These are phyloP conservation scores for Leptinotarsa tumamoca DNA, from an alignment of 2,888 invertebrate species.

Conservation along the genomic window DNA sequence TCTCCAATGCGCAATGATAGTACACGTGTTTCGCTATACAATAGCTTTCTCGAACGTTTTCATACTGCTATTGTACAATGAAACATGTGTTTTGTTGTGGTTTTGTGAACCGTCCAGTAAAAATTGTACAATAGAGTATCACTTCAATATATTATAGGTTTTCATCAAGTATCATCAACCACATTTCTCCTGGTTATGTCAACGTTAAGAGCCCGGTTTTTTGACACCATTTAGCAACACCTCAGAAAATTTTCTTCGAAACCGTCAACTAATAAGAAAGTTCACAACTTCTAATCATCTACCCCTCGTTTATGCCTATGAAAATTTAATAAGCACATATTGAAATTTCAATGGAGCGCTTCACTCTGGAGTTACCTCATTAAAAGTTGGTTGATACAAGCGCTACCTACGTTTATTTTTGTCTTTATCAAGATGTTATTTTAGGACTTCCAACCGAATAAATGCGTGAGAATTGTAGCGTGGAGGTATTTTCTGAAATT, in stretches of 20 bases:
- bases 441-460: background rate
- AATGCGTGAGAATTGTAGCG: conserved; percentile 21
- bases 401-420: conserved; percentile 9
- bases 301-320: conserved; percentile 10
- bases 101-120: too few species aligned
- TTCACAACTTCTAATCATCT: background rate
- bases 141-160: too few species aligned
- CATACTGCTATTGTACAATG: too few species aligned
- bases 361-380: conserved; percentile 31
- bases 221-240: background rate
- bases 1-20: too few species aligned
- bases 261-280: background rate
- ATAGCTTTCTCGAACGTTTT: too few species aligned
- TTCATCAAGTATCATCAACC: too few species aligned
- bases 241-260: background rate
- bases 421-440: conserved; percentile 23
- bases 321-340: conserved; percentile 38
- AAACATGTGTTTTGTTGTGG: too few species aligned
- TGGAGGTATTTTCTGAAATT: conserved; percentile 30
- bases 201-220: background rate
- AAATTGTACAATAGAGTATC: too few species aligned
- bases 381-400: conserved; percentile 34
- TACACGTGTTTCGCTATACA: too few species aligned
- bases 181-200: too few species aligned
- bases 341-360: conserved; percentile 37